Evolutionary conservation across 2,113 vertebrate species (phyloP), one percentile per base, ranked within the genome.

Genomic region (Ranitomeya imitator): DNA sequence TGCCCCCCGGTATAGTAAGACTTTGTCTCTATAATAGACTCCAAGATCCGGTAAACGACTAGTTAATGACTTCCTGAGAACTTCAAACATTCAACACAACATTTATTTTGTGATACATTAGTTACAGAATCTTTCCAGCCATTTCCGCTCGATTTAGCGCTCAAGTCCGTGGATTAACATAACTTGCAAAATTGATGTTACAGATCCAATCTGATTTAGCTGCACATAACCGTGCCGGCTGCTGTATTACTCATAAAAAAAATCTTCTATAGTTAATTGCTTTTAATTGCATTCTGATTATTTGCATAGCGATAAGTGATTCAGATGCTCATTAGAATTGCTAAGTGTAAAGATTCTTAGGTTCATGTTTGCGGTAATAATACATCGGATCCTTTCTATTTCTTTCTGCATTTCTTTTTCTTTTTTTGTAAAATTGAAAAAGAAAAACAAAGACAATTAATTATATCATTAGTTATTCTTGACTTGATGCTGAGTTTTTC

Each of bases 81-180:
- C 73, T 65, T 86, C 19, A 86, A 85, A 78, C 73, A 85, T 74
- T 76, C 65, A 76, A 76, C 69, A 78, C 74, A 86, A 86, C 73
- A 86, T 78, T 51, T 78, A 79, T 65, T 79, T 78, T 59, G 59
- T 77, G 60, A 86, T 79, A 8, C 31, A 80, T 55, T 57, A 19
- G 76, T 69, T 55, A 69, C 19, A 57, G 51, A 54, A 45, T 60
- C 73, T 78, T 57, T 51, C 73, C 71, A 51, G 26, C 61, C 54
- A 16, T 65, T 86, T 67, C 79, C 59, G 85, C 85, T 79, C 63
- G 7, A 80, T 80, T 79, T 86, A 86, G 1, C 77, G n/a, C 37
- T 37, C 37, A 37, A 86, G 77, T 80, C 51, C 26, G 15, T 59
- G 83, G 67, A 85, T 85, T 73, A 74, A 74, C 65, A 74, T 59